These are phyloP conservation scores for Timandra comae DNA, from an alignment of 2,888 invertebrate species.

Conservation along the genomic window DNA sequence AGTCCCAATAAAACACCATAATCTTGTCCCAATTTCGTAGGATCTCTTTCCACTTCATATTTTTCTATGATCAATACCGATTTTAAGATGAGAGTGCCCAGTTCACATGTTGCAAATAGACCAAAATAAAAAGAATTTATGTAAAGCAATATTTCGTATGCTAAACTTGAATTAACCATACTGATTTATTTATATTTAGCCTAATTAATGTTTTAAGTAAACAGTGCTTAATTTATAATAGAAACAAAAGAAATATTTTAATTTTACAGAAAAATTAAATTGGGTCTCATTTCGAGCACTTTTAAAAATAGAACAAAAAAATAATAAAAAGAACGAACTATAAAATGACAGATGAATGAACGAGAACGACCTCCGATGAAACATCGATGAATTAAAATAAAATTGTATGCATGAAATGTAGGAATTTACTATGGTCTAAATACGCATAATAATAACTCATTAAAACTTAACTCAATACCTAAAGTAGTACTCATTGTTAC, in stretches of 20 bases:
- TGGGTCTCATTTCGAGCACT: not conserved
- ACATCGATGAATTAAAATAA: too few species aligned
- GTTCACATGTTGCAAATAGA: constrained; percentile 88
- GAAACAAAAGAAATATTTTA: not conserved
- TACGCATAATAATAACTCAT: too few species aligned
- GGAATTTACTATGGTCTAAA: too few species aligned
- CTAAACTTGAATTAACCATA: constrained; percentile 84
- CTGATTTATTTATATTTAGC: constrained; percentile 40
- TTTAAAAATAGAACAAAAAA: constrained; percentile 34
- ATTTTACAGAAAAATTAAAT: too few species aligned
- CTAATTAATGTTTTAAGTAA: not conserved
- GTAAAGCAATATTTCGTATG: constrained; percentile 89
- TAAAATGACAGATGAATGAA: constrained; percentile 34
- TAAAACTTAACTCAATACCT: too few species aligned
- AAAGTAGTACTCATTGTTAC: too few species aligned
- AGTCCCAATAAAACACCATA: constrained; percentile 86
- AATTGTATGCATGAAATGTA: too few species aligned
- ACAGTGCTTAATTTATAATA: too few species aligned
- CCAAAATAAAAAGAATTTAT: constrained; percentile 93
- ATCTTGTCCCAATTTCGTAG: constrained; percentile 84
- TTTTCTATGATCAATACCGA: constrained; percentile 77
- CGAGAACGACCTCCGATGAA: too few species aligned
- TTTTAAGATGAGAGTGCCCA: constrained; percentile 87
- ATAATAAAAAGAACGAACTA: constrained; percentile 4
- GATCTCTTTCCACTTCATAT: constrained; percentile 81